phyloP scores from a whole-genome alignment of 2,888 invertebrate genomes.

The Epinotia ramella region DNA sequence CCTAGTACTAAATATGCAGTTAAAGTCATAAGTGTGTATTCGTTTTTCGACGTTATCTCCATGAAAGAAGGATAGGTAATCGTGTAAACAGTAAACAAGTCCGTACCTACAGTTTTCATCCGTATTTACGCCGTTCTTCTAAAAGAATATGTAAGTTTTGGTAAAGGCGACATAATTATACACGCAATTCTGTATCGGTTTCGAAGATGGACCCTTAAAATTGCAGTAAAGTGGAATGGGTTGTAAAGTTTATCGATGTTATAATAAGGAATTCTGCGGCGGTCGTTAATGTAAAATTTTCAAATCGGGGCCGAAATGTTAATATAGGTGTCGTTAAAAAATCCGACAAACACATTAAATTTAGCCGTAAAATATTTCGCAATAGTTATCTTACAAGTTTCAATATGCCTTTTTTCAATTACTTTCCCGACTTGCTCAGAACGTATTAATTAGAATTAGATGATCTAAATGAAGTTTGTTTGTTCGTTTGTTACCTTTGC shows the following conservation, averaged over 20 bases:
- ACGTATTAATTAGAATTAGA: too few species aligned
- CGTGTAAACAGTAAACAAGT: background rate
- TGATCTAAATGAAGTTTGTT: too few species aligned
- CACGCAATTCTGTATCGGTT: slow-evolving; percentile 53
- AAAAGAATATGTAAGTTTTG: slow-evolving; percentile 4
- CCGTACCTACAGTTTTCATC: background rate
- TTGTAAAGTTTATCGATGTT: slow-evolving; percentile 65
- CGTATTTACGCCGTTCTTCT: background rate
- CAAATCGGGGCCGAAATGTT: background rate
- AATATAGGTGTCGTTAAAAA: slow-evolving; percentile 47
- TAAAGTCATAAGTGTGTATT: background rate
- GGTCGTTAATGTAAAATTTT: slow-evolving; percentile 42
- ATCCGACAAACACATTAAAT: slow-evolving; percentile 2
- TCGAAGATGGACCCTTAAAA: slow-evolving; percentile 53
- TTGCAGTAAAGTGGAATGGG: slow-evolving; percentile 58
- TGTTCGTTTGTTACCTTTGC: too few species aligned
- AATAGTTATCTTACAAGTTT: background rate
- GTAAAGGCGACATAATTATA: slow-evolving; percentile 52
- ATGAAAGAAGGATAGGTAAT: background rate
- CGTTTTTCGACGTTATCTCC: background rate
- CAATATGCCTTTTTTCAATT: background rate
- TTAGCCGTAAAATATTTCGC: background rate
- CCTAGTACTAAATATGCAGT: background rate
- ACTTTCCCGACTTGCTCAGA: too few species aligned
- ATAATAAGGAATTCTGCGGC: slow-evolving; percentile 39